Percentiles rank a stretch among this genome's conserved stretches.
Evolutionary conservation across 2,113 vertebrate genomes (phyloP).

Genomic region (Lagopus leucura): DNA sequence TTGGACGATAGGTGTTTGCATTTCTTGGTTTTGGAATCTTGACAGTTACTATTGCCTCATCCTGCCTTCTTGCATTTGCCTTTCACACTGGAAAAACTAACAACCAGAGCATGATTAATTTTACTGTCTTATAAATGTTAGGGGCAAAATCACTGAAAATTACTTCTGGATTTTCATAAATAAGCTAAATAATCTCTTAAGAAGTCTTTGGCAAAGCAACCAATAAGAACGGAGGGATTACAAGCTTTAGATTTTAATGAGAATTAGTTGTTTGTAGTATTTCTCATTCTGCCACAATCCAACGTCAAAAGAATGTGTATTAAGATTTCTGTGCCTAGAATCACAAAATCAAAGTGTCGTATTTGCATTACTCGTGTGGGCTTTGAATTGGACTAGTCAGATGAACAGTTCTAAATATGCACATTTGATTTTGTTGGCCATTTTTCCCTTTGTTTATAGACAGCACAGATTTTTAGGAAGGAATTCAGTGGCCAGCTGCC

Average conservation of each 20-base stretch:
- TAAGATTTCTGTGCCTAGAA: slow-evolving; percentile 36
- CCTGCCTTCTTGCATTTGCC: slow-evolving; percentile 66
- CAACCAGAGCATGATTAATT: slow-evolving; percentile 54
- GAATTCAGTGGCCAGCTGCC: slow-evolving; percentile 27
- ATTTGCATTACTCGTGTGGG: slow-evolving; percentile 18
- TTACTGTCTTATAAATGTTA: slow-evolving; percentile 49
- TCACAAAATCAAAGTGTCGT: slow-evolving; percentile 34
- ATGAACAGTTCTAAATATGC: background rate
- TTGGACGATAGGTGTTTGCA: slow-evolving; percentile 52
- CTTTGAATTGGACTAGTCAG: slow-evolving; percentile 33
- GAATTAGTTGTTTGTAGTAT: slow-evolving; percentile 17
- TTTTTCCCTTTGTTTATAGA: slow-evolving; percentile 4
- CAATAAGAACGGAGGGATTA: slow-evolving; percentile 26
- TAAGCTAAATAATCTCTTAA: slow-evolving; percentile 66
- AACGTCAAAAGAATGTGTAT: background rate
- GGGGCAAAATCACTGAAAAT: slow-evolving; percentile 34
- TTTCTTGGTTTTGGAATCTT: slow-evolving; percentile 68
- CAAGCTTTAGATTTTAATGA: slow-evolving; percentile 47
- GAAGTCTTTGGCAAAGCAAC: slow-evolving; percentile 51
- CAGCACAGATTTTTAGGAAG: slow-evolving; percentile 39
- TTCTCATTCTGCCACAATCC: slow-evolving; percentile 22
- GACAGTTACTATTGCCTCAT: slow-evolving; percentile 49
- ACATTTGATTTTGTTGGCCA: slow-evolving; percentile 48
- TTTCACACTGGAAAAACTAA: slow-evolving; percentile 55
- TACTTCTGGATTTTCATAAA: slow-evolving; percentile 65